Evolutionary conservation across 1,140 invertebrate genomes (phyloP), one percentile per base, ranked within the genome.

Genomic region (Thalassaphorura encarpata): DNA sequence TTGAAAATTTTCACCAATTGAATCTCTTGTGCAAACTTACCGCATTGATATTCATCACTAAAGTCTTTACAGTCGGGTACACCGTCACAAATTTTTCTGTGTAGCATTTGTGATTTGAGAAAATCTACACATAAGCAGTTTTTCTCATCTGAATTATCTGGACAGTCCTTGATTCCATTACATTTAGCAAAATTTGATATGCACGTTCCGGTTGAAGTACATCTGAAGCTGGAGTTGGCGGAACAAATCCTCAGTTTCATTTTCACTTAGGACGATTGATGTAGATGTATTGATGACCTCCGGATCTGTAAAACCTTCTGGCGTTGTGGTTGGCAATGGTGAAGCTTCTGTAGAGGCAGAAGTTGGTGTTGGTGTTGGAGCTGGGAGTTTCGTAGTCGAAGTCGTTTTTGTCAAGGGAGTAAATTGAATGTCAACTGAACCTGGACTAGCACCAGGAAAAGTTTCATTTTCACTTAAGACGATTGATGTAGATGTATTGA

Each of bases 81-180:
- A 11, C 85, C 85, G 67, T 89, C 87, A 66, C 87, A 89, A 50
- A 89, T 83, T 71, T 89, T 89, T 11, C 80, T 72, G 50, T 78
- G 71, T 0, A 84, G 71, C 51, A 80, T 77, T 61, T 86, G 82
- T 13, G 82, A 78, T 53, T 75, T 76, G 13, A 87, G 68, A 66
- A 83, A 83, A 70, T 89, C 84, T 5, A 83, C 83, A 67, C 86
- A 89, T 8, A 57, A 79, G 79, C 67, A 62, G 2, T 48, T 52
- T 26, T 50, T 52, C 31, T 62, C 61, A 36, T 62, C 60, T 0
- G 46, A 46, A 48, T 48, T 53, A 50, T 53, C 46, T 27, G 46
- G 36, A 51, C 85, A 89, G 66, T 89, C 85, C 6, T 81, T 72
- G 3, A 85, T 69, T 67, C 82, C 79, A 66, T 89, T 87, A 66